Evolutionary conservation across 2,113 vertebrate genomes (phyloP).

Genomic region (Erythrolamprus reginae): DNA sequence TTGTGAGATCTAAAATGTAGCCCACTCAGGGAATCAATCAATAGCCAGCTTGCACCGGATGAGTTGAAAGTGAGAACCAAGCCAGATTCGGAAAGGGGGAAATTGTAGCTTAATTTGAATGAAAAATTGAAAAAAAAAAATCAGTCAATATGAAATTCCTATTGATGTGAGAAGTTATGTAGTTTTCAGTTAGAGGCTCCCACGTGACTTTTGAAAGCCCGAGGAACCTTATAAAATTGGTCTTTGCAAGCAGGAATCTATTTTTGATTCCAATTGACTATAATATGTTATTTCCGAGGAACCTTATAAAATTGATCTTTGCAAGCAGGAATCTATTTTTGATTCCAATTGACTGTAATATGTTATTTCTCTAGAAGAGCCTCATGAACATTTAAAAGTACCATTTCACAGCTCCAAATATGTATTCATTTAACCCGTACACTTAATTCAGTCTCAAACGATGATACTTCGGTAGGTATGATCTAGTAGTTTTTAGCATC

Average conservation of each 20-base stretch:
- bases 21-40: neutral
- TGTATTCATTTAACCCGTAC: neutral
- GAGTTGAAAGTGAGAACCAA: neutral
- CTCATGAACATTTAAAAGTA: neutral
- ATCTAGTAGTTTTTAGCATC: neutral
- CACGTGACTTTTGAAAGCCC: neutral
- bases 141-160: neutral
- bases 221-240: neutral
- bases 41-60: neutral
- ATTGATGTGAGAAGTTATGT: neutral
- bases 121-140: too few relatives aligned
- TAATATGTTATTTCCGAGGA: too few relatives aligned
- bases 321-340: too few relatives aligned
- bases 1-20: neutral
- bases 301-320: too few relatives aligned
- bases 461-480: neutral
- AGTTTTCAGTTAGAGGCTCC: neutral
- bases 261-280: neutral
- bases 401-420: neutral
- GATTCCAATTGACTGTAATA: too few relatives aligned
- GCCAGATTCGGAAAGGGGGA: neutral
- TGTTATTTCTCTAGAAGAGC: slow-evolving; percentile 1
- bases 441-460: neutral
- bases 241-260: neutral
- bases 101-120: neutral